phyloP scores from a whole-genome alignment of 2,113 vertebrate genomes.

The Seriola dumerili region DNA sequence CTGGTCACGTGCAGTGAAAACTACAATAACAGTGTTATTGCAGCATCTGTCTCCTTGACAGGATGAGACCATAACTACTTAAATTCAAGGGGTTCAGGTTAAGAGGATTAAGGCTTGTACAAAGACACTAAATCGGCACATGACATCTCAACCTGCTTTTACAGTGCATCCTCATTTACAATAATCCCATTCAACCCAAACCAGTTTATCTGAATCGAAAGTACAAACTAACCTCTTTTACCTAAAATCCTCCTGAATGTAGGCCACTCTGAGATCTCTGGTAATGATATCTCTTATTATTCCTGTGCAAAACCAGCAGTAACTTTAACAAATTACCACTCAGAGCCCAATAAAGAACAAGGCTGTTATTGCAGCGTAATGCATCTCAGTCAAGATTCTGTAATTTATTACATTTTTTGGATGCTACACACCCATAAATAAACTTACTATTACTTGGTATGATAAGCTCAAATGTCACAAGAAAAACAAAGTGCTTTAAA shows the following conservation, averaged over 20 bases:
- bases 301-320: not conserved
- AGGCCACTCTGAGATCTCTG: slow-evolving; percentile 46
- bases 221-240: slow-evolving; percentile 75
- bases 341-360: not conserved
- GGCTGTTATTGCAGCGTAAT: not conserved
- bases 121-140: slow-evolving; percentile 57
- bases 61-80: slow-evolving; percentile 53
- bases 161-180: slow-evolving; percentile 56
- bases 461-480: too few relatives aligned
- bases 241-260: slow-evolving; percentile 60
- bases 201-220: slow-evolving; percentile 61
- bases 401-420: not conserved
- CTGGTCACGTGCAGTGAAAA: slow-evolving; percentile 13
- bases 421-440: not conserved
- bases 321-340: slow-evolving; percentile 13
- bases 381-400: not conserved
- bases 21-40: slow-evolving; percentile 6
- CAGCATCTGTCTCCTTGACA: slow-evolving; percentile 62
- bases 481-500: not conserved
- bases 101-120: slow-evolving; percentile 68
- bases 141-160: slow-evolving; percentile 54
- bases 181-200: slow-evolving; percentile 56
- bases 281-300: not conserved
- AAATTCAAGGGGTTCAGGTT: slow-evolving; percentile 57
- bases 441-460: not conserved